Percentiles rank a stretch among this genome's conserved stretches.
These are phyloP conservation scores for Mustela erminea DNA, from an alignment of 2,797 vertebrate genomes.

Conservation along the genomic window DNA sequence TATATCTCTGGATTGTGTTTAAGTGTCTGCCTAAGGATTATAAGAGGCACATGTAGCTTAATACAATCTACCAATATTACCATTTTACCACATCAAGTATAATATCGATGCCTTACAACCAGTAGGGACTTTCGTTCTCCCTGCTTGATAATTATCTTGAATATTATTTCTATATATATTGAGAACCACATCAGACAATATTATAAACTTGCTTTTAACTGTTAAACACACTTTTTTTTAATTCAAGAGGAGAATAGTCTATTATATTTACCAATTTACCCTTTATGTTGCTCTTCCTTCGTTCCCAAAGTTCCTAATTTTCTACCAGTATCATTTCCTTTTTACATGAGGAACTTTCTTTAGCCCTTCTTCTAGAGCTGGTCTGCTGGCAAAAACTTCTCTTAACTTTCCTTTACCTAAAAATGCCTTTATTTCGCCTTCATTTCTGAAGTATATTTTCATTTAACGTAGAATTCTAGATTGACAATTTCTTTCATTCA, in stretches of 20 bases:
- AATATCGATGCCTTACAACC: neutral
- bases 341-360: neutral
- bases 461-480: neutral
- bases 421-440: neutral
- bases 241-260: neutral
- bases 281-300: neutral
- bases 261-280: neutral
- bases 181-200: neutral
- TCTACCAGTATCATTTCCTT: neutral
- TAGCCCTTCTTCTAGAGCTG: neutral
- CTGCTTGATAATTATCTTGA: neutral
- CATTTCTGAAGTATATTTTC: neutral
- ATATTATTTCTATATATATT: neutral
- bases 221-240: neutral
- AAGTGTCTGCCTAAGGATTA: neutral
- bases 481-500: neutral
- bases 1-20: neutral
- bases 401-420: neutral
- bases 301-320: neutral
- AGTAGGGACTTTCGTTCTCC: neutral
- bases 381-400: neutral
- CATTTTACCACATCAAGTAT: neutral
- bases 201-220: slow-evolving; percentile 35
- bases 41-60: neutral
- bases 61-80: neutral